Percentiles rank a stretch among this genome's conserved stretches.
Evolutionary conservation across 2,888 invertebrate genomes (phyloP).

Genomic region (Diarsia mendica): DNA sequence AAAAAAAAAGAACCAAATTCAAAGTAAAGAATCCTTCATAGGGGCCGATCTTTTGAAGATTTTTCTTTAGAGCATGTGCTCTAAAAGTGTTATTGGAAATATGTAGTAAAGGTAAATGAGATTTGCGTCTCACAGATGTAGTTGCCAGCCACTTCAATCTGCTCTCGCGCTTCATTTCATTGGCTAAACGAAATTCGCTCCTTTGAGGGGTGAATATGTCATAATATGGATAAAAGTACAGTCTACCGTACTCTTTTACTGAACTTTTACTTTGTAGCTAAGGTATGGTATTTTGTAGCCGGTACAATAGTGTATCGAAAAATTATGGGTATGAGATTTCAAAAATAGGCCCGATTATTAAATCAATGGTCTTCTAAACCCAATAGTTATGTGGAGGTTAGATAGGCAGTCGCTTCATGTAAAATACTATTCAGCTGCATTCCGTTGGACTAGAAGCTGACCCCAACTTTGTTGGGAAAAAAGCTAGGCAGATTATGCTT

Average conservation of each 20-base stretch:
- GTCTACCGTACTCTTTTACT: conserved; percentile 1
- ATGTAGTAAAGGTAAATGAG: conserved; percentile 76
- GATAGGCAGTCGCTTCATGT: too few relatives aligned
- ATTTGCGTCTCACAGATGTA: conserved; percentile 78
- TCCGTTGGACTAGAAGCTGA: too few relatives aligned
- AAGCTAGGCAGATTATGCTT: too few relatives aligned
- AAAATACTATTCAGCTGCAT: too few relatives aligned
- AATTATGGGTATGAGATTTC: background rate
- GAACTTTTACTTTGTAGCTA: background rate
- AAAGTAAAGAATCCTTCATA: conserved; percentile 11
- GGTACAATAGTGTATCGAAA: background rate
- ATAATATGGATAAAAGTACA: conserved; percentile 12
- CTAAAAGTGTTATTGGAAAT: conserved; percentile 69
- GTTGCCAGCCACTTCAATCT: conserved; percentile 73
- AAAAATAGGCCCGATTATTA: background rate
- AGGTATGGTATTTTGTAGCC: background rate
- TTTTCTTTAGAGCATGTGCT: conserved; percentile 29
- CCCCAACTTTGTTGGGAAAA: too few relatives aligned
- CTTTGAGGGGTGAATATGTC: conserved; percentile 50
- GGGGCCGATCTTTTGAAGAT: conserved; percentile 7
- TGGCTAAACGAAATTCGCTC: conserved; percentile 77
- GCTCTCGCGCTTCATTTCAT: conserved; percentile 75
- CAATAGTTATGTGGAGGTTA: too few relatives aligned
- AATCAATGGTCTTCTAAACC: background rate
- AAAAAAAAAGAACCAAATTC: conserved; percentile 5